These are phyloP conservation scores for Penaeus chinensis DNA, from an alignment of 1,140 invertebrate genomes.

Conservation along the genomic window DNA sequence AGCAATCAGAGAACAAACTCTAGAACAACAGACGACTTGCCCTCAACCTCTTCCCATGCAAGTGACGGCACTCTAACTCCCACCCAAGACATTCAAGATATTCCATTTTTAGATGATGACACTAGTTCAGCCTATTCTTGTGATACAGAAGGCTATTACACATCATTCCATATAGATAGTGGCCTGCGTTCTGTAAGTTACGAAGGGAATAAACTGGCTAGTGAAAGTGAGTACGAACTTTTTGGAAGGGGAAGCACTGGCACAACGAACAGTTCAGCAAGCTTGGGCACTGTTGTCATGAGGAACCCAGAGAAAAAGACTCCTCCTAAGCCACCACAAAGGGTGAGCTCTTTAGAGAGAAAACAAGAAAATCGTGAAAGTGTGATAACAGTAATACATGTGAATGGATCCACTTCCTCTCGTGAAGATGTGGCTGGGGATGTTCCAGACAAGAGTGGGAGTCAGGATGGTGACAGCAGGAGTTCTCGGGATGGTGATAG, in stretches of 20 bases:
- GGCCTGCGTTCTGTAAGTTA: conserved; percentile 76
- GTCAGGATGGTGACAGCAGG: conserved; percentile 71
- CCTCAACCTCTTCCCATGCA: conserved; percentile 81
- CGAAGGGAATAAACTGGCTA: conserved; percentile 56
- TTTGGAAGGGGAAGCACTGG: conserved; percentile 89
- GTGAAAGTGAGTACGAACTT: conserved; percentile 67
- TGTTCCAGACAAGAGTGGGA: conserved; percentile 75
- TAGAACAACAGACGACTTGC: conserved; percentile 75
- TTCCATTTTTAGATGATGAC: conserved; percentile 83
- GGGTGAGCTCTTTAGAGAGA: conserved; percentile 65
- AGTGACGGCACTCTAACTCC: conserved; percentile 88
- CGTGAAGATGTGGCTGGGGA: conserved; percentile 71
- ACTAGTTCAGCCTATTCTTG: conserved; percentile 94
- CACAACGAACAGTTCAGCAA: conserved; percentile 84
- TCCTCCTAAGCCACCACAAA: conserved; percentile 64
- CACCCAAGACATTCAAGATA: conserved; percentile 75
- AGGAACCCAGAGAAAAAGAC: conserved; percentile 64
- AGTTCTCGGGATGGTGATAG: conserved; percentile 78
- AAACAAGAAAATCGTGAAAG: conserved; percentile 64
- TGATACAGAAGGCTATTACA: conserved; percentile 97
- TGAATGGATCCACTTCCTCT: conserved; percentile 63
- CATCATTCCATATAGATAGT: conserved; percentile 95
- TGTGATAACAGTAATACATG: conserved; percentile 65
- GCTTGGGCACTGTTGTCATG: conserved; percentile 77
- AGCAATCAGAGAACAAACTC: conserved; percentile 59